Percentiles rank a stretch among this genome's conserved stretches.
These are phyloP conservation scores for Psittacula cyanocephala DNA, from an alignment of 2,113 vertebrate species.

Conservation along the genomic window DNA sequence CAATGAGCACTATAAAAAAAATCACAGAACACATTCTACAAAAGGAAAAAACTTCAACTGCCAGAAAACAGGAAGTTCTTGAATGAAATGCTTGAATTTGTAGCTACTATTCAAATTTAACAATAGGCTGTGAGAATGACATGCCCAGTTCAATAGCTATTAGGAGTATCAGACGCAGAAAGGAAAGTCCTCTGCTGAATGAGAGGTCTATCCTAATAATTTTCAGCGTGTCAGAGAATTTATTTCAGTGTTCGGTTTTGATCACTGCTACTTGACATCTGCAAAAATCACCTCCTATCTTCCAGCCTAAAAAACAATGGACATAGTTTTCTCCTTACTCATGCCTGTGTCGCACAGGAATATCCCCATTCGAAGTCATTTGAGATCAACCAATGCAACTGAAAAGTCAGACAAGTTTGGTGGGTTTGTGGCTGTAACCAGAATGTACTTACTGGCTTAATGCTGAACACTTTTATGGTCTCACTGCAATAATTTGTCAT, in stretches of 20 bases:
- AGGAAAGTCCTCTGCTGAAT: neutral
- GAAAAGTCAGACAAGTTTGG: neutral
- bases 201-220: neutral
- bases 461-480: neutral
- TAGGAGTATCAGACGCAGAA: neutral
- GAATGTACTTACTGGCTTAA: neutral
- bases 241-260: neutral
- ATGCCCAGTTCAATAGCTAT: neutral
- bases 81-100: conserved; percentile 1
- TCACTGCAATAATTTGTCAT: neutral
- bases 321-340: neutral
- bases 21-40: neutral
- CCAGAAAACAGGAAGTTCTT: conserved; percentile 39
- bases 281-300: neutral
- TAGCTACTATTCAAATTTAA: conserved; percentile 38
- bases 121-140: conserved; percentile 7
- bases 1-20: neutral
- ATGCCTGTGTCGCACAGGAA: neutral
- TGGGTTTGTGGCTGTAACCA: neutral
- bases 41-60: neutral
- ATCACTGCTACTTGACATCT: neutral
- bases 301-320: neutral
- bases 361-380: neutral
- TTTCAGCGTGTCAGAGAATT: neutral
- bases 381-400: neutral